Base-by-base conservation (phyloP, 2,888 invertebrate species). In the Hypolimnas misippus region DNA sequence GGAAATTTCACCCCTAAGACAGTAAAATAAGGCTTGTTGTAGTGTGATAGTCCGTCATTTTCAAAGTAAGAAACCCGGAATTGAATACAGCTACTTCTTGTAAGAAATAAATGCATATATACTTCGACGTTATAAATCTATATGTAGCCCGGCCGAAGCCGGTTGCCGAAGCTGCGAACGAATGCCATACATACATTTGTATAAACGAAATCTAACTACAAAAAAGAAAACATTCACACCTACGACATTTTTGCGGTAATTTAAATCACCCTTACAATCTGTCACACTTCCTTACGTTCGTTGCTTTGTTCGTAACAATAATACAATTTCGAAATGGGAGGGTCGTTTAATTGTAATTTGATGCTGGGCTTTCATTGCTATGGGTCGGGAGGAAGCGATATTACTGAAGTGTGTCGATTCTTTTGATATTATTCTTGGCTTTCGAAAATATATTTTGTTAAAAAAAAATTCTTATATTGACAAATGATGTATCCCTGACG, bases 301-400 rank as follows among this genome's bases (percentile, higher is more conserved):
- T 33, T 21, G 33, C 33, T 19, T 59, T 52, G 21, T 46, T 42
- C 25, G 53, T 59, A 42, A 40, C 58, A 33, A 35, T 35, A 35
- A 59, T 53, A 53, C 53, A 59, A 25, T 44, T 46, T 46, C 21
- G n/a, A 46, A 42, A 14, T 42, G 14, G 44, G 38, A 10, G 38
- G 25, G 17, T 35, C 40, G 2, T 44, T 46, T 38, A 53, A 53
- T 46, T 25, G 59, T 59, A 44, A 59, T 53, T 53, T 53, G 53
- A 59, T 14, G 35, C 59, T 25, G 21, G 12, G 46, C 46, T 46
- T 46, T 19, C 19, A 17, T 42, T 19, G 3, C 42, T 42, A 1
- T 3, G 40, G 52, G 33, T 10, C 44, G 10, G 38, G n/a, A 40
- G 53, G 25, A 53, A 44, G 52, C 44, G 1, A n/a, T 14, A 29